Base-by-base conservation (phyloP, 2,888 invertebrate species). In the Lydus trimaculatus region DNA sequence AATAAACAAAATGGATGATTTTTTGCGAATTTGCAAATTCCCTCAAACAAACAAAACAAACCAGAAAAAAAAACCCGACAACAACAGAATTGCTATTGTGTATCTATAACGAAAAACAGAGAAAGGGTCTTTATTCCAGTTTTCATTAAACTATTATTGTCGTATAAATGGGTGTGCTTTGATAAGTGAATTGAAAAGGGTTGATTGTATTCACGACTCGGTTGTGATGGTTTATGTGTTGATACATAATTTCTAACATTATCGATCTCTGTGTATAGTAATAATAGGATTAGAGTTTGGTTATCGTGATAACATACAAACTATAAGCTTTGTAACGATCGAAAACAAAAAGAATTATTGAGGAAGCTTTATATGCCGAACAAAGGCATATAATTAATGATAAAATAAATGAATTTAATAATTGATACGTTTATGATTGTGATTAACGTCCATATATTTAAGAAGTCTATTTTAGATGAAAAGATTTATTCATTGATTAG, bases 111-210 rank as follows among this genome's bases (percentile, higher is more conserved):
- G 11, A 43, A n/a, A n/a, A 43, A 43, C 17, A 43, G n/a, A n/a
- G 7, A 43, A 20, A 20, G 17, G 9, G 48, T 48, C 20, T 48
- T 20, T 20, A 20, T 48, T 20, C 48, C 20, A 48, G 48, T 48
- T 20, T 43, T 48, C 48, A 20, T 48, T 48, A 20, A 48, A 48
- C 20, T 48, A 48, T 48, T 48, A 48, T 48, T 48, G 48, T 48
- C 48, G 11, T 20, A 48, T 48, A 48, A 48, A 48, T 48, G 48
- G 48, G 20, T 48, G 11, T 43, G 48, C 48, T 48, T 48, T 48
- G 48, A 48, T 48, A 48, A 48, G 8, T 48, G 48, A 48, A 48
- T 48, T 48, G 48, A 48, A 48, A 48, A 48, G 48, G 48, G 48
- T 48, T 48, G 48, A 48, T 48, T 48, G 48, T 48, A 20, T 48